A percentile compares a stretch with the other conserved stretches of the same genome.
Conservation (phyloP, 2,888 invertebrate species). For the Orthosia gothica region DNA sequence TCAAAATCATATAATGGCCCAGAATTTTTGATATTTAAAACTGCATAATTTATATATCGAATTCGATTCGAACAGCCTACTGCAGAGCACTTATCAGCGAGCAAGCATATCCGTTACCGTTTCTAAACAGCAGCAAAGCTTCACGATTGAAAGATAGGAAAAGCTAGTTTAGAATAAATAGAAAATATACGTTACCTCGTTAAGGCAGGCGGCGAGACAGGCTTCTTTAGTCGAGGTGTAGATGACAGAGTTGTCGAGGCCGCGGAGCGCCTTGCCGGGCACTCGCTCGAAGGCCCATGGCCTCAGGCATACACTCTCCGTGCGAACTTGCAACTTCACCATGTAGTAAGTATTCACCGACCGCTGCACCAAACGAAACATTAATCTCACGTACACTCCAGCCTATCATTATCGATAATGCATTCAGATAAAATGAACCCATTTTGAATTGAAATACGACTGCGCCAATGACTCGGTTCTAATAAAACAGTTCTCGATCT, state of each 20-base stretch:
- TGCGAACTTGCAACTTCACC: slow-evolving; percentile 97
- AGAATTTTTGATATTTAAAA: slow-evolving; percentile 17
- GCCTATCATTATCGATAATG: slow-evolving; percentile 65
- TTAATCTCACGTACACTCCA: slow-evolving; percentile 60
- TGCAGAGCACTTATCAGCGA: slow-evolving; percentile 8
- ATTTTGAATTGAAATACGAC: slow-evolving; percentile 55
- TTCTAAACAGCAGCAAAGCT: slow-evolving; percentile 31
- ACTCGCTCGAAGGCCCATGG: slow-evolving; percentile 98
- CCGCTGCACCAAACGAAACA: slow-evolving; percentile 69
- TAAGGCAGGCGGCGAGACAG: slow-evolving; percentile 97
- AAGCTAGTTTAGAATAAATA: slow-evolving; percentile 48
- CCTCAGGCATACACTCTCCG: slow-evolving; percentile 97
- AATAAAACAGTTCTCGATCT: slow-evolving; percentile 47
- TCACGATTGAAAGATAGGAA: slow-evolving; percentile 40
- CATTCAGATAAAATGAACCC: slow-evolving; percentile 60
- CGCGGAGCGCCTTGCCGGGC: slow-evolving; percentile 97
- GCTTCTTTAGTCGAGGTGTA: slow-evolving; percentile 98
- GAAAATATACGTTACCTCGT: slow-evolving; percentile 92
- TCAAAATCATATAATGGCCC: slow-evolving; percentile 30
- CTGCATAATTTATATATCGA: slow-evolving; percentile 3
- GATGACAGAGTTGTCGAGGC: slow-evolving; percentile 97
- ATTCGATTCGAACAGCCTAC: too few relatives aligned
- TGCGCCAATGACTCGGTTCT: slow-evolving; percentile 59
- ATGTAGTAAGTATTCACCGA: slow-evolving; percentile 98
- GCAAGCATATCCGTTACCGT: slow-evolving; percentile 19